Percentiles rank a stretch among this genome's conserved stretches.
phyloP scores from a whole-genome alignment of 2,888 invertebrate species.

The Agrochola litura region DNA sequence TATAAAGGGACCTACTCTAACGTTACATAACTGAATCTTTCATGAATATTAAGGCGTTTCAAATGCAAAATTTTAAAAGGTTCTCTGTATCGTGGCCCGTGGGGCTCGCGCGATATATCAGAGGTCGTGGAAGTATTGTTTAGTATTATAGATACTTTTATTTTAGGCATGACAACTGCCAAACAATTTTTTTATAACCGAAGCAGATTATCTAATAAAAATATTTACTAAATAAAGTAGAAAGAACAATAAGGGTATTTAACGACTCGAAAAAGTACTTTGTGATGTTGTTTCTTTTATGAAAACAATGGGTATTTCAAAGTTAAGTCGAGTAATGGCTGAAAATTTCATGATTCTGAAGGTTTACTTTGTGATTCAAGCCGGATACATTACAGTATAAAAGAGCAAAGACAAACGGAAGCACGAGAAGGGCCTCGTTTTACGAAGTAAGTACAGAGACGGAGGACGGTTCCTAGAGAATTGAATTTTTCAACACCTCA shows the following conservation, averaged over 20 bases:
- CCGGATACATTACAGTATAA: slow-evolving; percentile 9
- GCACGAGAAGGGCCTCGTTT: neutral
- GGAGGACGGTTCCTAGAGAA: slow-evolving; percentile 4
- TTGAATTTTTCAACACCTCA: slow-evolving; percentile 30
- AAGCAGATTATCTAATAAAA: neutral
- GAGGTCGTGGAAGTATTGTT: neutral
- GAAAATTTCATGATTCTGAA: neutral
- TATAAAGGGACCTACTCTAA: neutral
- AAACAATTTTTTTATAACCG: neutral
- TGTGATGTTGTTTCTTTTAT: slow-evolving; percentile 16
- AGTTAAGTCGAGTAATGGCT: slow-evolving; percentile 8
- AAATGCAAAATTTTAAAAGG: neutral
- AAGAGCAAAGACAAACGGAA: slow-evolving; percentile 25
- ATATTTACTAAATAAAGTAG: neutral
- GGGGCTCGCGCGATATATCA: neutral
- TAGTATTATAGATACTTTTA: neutral
- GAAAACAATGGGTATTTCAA: slow-evolving; percentile 32
- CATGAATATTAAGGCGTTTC: slow-evolving; percentile 15
- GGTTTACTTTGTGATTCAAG: slow-evolving; percentile 40
- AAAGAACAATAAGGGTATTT: slow-evolving; percentile 11
- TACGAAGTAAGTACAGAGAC: slow-evolving; percentile 9
- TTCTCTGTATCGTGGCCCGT: neutral
- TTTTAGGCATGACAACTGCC: too few species aligned
- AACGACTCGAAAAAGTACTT: slow-evolving; percentile 31
- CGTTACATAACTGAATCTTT: slow-evolving; percentile 13